phyloP scores from a whole-genome alignment of 2,888 invertebrate species.

The Drosophila neonasuta region DNA sequence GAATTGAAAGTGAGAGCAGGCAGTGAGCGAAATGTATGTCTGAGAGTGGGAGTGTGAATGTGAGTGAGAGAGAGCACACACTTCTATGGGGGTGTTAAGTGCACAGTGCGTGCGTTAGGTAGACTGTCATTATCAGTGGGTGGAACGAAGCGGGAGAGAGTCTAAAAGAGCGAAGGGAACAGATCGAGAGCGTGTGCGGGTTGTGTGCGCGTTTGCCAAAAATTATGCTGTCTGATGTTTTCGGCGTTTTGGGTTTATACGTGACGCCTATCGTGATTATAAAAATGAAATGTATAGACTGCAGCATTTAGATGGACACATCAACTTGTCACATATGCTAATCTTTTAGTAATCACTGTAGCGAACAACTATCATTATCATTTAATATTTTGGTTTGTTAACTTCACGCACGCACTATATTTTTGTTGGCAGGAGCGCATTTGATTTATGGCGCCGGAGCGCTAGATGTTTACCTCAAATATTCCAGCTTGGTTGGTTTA shows the following conservation, averaged over 20 bases:
- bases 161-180: conserved; percentile 1
- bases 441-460: conserved; percentile 28
- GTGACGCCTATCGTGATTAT: conserved; percentile 23
- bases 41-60: conserved; percentile 2
- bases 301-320: conserved; percentile 4
- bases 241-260: conserved; percentile 35
- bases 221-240: conserved; percentile 12
- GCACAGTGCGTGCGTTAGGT: conserved; percentile 48
- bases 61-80: conserved; percentile 4
- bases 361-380: conserved; percentile 14
- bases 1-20: conserved; percentile 69
- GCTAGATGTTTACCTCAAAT: conserved; percentile 26
- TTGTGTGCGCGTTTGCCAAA: conserved; percentile 14
- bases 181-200: conserved; percentile 26
- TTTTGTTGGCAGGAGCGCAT: conserved; percentile 46
- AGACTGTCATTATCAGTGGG: conserved; percentile 51
- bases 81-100: conserved; percentile 37
- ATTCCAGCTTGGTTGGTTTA: conserved; percentile 6
- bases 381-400: conserved; percentile 20
- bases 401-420: conserved; percentile 15
- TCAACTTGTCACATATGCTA: conserved; percentile 40
- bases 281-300: not conserved
- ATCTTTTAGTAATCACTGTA: conserved; percentile 44
- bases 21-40: conserved; percentile 1
- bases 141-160: conserved; percentile 23